Evolutionary conservation across 2,113 vertebrate species (phyloP).

Genomic region (Maccullochella peelii): DNA sequence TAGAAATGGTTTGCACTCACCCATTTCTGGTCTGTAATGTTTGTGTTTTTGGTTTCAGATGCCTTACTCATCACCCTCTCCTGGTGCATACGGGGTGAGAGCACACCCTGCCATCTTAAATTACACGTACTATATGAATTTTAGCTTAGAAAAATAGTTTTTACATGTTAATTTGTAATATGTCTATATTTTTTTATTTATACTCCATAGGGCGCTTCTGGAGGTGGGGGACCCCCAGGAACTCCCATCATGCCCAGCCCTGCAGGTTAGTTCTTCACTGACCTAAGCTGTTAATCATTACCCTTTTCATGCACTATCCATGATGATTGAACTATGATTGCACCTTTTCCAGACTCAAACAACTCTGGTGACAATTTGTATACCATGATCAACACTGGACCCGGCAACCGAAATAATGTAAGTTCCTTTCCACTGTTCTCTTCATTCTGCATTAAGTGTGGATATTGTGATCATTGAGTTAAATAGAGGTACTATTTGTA

Average conservation of each 20-base stretch:
- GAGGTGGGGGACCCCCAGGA: slow-evolving; percentile 96
- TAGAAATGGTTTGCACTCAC: slow-evolving; percentile 48
- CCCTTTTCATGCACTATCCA: background rate
- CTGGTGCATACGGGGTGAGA: slow-evolving; percentile 98
- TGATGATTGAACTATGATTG: too few relatives aligned
- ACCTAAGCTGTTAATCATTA: background rate
- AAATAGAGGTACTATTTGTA: background rate
- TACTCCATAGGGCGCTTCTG: slow-evolving; percentile 91
- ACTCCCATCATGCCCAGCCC: slow-evolving; percentile 99
- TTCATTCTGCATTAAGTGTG: background rate
- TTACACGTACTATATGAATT: background rate
- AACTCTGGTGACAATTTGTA: slow-evolving; percentile 99
- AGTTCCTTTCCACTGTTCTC: slow-evolving; percentile 69
- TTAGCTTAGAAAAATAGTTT: background rate
- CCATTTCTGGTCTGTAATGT: slow-evolving; percentile 64
- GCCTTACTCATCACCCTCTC: slow-evolving; percentile 98
- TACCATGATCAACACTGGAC: slow-evolving; percentile 99
- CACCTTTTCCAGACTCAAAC: slow-evolving; percentile 92
- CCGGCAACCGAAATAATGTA: slow-evolving; percentile 97
- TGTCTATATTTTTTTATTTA: slow-evolving; percentile 25
- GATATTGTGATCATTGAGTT: background rate
- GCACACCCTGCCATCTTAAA: slow-evolving; percentile 7
- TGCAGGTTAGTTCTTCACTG: slow-evolving; percentile 86
- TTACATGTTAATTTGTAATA: slow-evolving; percentile 1
- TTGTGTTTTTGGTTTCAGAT: slow-evolving; percentile 87